phyloP scores from a whole-genome alignment of 2,113 vertebrate genomes.

The Atractosteus spatula region DNA sequence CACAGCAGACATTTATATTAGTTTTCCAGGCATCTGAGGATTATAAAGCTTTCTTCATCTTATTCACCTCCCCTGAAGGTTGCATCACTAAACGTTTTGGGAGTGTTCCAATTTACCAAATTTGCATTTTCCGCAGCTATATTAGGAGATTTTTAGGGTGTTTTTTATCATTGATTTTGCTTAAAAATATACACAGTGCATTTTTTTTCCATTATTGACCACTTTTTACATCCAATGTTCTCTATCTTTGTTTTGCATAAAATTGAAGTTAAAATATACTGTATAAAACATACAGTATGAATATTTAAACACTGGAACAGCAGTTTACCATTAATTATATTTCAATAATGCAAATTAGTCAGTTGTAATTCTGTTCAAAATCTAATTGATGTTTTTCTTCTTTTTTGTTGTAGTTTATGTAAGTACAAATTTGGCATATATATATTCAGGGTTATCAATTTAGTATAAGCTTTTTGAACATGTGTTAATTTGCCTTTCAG shows the following conservation, averaged over 20 bases:
- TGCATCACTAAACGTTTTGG: background rate
- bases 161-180: background rate
- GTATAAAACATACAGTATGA: too few species aligned
- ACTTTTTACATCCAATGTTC: background rate
- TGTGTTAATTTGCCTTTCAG: slow-evolving; percentile 49
- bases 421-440: too few species aligned
- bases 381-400: too few species aligned
- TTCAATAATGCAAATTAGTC: too few species aligned
- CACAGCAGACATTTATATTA: slow-evolving; percentile 38
- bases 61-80: background rate
- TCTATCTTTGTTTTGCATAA: slow-evolving; percentile 16
- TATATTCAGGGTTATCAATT: too few species aligned
- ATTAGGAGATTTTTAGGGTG: background rate
- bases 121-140: slow-evolving; percentile 1
- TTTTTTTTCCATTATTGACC: slow-evolving; percentile 9
- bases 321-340: too few species aligned
- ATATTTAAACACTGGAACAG: too few species aligned
- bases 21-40: slow-evolving; percentile 21
- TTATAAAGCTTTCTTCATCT: slow-evolving; percentile 17
- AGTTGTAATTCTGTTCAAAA: too few species aligned
- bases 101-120: slow-evolving; percentile 10
- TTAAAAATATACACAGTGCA: background rate
- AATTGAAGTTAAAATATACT: too few species aligned
- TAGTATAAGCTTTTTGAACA: too few species aligned
- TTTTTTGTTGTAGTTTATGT: too few species aligned